Conservation (phyloP, 2,113 vertebrate species). For the Cyanoramphus novaezelandiae region DNA sequence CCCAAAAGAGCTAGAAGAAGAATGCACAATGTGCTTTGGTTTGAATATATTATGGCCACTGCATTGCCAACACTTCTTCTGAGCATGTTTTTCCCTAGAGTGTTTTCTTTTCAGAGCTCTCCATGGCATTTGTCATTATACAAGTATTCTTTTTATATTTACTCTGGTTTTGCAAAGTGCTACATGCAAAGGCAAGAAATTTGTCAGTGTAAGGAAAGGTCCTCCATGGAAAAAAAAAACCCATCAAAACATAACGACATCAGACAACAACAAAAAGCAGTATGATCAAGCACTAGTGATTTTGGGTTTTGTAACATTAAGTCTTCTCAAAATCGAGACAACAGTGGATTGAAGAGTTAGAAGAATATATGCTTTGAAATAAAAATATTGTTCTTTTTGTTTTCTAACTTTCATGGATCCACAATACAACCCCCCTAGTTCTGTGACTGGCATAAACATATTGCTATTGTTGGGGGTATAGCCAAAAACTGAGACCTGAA, state of each 20-base stretch:
- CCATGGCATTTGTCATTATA: not conserved
- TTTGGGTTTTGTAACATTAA: not conserved
- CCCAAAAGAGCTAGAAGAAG: not conserved
- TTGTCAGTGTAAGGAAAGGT: not conserved
- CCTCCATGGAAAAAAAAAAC: not conserved
- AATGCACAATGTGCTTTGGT: not conserved
- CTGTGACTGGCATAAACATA: not conserved
- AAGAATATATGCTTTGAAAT: not conserved
- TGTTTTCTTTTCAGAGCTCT: not conserved
- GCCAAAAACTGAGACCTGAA: not conserved
- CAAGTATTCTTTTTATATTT: not conserved
- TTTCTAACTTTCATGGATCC: not conserved
- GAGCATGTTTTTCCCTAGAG: slow-evolving; percentile 26
- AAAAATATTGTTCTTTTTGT: not conserved
- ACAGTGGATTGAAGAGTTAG: not conserved
- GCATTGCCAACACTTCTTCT: not conserved
- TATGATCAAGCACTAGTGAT: not conserved
- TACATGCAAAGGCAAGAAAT: not conserved
- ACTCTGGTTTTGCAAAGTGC: not conserved
- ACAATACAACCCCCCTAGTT: not conserved
- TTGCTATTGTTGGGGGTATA: not conserved
- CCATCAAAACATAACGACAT: not conserved
- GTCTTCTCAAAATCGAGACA: not conserved
- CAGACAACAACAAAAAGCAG: not conserved
- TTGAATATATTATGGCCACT: not conserved